phyloP scores from a whole-genome alignment of 1,140 invertebrate genomes.

The Lethrus apterus region DNA sequence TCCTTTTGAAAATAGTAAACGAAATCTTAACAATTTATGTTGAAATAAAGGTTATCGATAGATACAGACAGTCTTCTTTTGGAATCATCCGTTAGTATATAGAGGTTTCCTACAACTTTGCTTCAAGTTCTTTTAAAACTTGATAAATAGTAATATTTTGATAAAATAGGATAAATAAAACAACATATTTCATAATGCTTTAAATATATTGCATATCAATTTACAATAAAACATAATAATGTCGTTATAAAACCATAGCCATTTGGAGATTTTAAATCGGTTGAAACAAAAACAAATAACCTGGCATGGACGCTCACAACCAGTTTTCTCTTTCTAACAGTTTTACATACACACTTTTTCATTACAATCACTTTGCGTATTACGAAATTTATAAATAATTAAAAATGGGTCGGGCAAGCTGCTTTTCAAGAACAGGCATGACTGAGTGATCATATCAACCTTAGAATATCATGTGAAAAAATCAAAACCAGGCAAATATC shows the following conservation, averaged over 20 bases:
- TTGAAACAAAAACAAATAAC: conserved; percentile 9
- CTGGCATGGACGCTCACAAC: conserved; percentile 17
- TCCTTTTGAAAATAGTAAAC: no score
- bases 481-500: no score
- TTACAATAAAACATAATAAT: conserved; percentile 21
- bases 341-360: conserved; percentile 7
- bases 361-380: conserved; percentile 1
- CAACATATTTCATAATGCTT: conserved; percentile 18
- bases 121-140: no score
- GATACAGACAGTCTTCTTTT: no score
- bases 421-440: conserved; percentile 7
- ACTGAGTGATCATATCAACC: conserved; percentile 1
- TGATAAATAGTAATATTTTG: no score
- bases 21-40: no score
- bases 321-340: conserved; percentile 6
- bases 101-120: no score
- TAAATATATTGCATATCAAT: conserved; percentile 22
- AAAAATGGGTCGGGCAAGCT: conserved; percentile 7
- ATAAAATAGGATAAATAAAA: conserved; percentile 5
- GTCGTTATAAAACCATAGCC: conserved; percentile 21
- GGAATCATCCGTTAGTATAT: no score
- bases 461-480: background rate
- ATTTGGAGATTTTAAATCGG: conserved; percentile 17
- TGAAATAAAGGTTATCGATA: no score
- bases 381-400: background rate